Evolutionary conservation across 2,888 invertebrate genomes (phyloP).

Genomic region (Epistrophe grossulariae): DNA sequence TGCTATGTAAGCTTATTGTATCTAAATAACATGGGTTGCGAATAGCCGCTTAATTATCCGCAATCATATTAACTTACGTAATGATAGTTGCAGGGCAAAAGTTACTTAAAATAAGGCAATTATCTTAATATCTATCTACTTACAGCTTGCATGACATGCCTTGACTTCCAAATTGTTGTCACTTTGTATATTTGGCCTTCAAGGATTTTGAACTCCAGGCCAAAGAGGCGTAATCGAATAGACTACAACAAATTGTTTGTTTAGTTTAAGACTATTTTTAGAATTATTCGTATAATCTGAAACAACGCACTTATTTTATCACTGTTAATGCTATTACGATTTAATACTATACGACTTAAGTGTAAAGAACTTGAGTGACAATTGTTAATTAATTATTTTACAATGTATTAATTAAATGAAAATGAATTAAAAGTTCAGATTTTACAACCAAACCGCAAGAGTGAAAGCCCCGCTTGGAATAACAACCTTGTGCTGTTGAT

Average conservation of each 20-base stretch:
- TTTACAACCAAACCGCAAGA: neutral
- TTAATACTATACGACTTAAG: neutral
- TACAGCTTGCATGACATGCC: slow-evolving; percentile 8
- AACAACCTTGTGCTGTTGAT: slow-evolving; percentile 23
- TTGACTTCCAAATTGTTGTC: slow-evolving; percentile 9
- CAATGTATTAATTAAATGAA: neutral
- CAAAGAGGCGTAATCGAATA: neutral
- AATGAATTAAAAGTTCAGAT: neutral
- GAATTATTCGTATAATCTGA: neutral
- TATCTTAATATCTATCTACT: slow-evolving; percentile 20
- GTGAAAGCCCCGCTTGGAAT: neutral
- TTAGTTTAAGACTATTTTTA: neutral
- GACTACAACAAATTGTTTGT: neutral
- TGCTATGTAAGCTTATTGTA: neutral
- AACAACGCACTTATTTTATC: neutral
- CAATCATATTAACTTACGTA: slow-evolving; percentile 36
- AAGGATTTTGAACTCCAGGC: neutral
- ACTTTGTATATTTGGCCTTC: neutral
- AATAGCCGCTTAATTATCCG: slow-evolving; percentile 9
- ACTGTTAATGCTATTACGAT: neutral
- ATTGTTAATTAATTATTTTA: neutral
- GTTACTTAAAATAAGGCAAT: slow-evolving; percentile 10
- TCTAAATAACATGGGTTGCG: neutral
- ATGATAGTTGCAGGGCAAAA: neutral
- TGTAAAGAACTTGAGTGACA: neutral